Conservation (phyloP, 2,888 invertebrate species). For the Acanthosepion esculentum region DNA sequence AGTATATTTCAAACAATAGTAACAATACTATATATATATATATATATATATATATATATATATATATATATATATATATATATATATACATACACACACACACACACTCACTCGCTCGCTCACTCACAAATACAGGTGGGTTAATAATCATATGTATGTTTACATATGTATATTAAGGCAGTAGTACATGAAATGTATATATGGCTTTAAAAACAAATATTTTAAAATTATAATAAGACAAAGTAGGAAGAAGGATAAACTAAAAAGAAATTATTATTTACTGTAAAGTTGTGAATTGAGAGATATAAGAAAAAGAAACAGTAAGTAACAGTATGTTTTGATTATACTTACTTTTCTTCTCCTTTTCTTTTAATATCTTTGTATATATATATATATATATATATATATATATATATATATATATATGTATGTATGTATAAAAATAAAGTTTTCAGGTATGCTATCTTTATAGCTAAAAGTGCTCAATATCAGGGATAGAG, state of each 20-base stretch:
- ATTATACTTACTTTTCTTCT: too few species aligned
- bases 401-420: slow-evolving; percentile 15
- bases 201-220: too few species aligned
- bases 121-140: not conserved
- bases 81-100: not conserved
- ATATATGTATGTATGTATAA: not conserved
- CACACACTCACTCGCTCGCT: not conserved
- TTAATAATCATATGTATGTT: not conserved
- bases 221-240: too few species aligned
- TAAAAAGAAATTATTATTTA: too few species aligned
- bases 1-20: too few species aligned
- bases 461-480: too few species aligned
- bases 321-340: too few species aligned
- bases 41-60: not conserved
- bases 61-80: not conserved
- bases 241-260: too few species aligned
- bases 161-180: not conserved
- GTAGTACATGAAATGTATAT: not conserved
- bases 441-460: too few species aligned
- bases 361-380: not conserved
- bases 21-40: not conserved
- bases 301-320: too few species aligned
- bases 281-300: too few species aligned
- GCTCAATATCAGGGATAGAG: too few species aligned
- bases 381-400: slow-evolving; percentile 36